These are phyloP conservation scores for Polydrusus tereticollis DNA, from an alignment of 2,888 invertebrate species.

Conservation along the genomic window DNA sequence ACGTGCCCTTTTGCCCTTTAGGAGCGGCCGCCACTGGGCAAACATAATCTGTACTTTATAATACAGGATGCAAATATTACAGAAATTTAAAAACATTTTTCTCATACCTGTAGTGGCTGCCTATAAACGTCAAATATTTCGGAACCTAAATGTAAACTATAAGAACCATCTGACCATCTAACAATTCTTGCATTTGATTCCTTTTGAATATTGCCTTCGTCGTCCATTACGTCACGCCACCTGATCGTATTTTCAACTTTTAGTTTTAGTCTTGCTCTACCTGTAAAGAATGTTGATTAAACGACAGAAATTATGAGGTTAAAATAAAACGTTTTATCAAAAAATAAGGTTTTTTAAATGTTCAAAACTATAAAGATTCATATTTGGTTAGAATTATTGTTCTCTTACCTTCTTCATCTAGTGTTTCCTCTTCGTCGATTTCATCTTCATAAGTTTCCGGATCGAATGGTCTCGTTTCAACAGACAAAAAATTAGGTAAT, in stretches of 20 bases:
- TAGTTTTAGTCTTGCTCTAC: conserved; percentile 86
- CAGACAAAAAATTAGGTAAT: conserved; percentile 97
- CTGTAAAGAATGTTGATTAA: conserved; percentile 8
- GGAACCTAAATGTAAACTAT: conserved; percentile 95
- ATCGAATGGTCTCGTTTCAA: conserved; percentile 97
- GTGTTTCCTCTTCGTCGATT: conserved; percentile 97
- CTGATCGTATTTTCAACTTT: conserved; percentile 98
- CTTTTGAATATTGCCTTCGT: conserved; percentile 83
- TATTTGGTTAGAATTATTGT: not conserved
- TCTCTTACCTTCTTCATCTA: conserved; percentile 91
- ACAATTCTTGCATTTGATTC: conserved; percentile 97
- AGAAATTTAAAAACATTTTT: not conserved
- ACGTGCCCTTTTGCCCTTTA: too few species aligned
- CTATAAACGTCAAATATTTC: conserved; percentile 99
- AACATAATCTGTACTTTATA: too few species aligned
- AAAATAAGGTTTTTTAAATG: too few species aligned
- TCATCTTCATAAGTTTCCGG: conserved; percentile 97
- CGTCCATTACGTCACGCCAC: conserved; percentile 89
- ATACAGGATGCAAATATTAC: not conserved
- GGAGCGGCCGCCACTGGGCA: too few species aligned
- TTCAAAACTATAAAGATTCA: too few species aligned
- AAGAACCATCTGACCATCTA: conserved; percentile 97
- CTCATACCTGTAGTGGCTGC: conserved; percentile 82
- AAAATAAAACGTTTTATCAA: not conserved
- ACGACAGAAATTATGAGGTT: not conserved